These are phyloP conservation scores for Phylloscopus collybita DNA, from an alignment of 2,797 vertebrate species.

Conservation along the genomic window DNA sequence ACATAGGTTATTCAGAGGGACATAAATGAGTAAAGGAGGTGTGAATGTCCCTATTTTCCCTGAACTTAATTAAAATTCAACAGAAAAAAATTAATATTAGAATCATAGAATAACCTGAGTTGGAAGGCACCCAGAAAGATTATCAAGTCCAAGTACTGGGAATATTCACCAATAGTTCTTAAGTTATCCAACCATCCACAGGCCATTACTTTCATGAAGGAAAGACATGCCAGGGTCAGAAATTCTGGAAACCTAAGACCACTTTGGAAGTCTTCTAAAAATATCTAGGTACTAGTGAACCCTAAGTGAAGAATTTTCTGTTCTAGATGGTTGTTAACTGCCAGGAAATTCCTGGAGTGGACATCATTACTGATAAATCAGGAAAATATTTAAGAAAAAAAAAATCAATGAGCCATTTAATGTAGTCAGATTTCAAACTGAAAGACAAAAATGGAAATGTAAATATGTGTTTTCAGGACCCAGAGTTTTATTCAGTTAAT, in stretches of 20 bases:
- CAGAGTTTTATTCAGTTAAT: neutral
- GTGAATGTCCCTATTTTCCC: neutral
- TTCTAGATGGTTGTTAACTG: neutral
- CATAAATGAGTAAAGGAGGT: neutral
- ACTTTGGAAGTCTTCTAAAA: neutral
- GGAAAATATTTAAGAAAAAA: neutral
- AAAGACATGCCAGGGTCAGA: neutral
- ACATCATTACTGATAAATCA: neutral
- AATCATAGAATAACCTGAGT: neutral
- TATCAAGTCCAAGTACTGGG: neutral
- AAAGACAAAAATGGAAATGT: neutral
- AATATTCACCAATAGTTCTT: neutral
- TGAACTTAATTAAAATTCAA: neutral
- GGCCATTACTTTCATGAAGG: neutral
- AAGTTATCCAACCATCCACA: neutral
- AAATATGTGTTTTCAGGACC: neutral
- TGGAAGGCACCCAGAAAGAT: neutral
- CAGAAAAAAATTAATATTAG: neutral
- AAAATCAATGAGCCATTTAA: neutral
- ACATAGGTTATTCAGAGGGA: neutral
- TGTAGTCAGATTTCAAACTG: neutral
- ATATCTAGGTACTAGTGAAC: neutral
- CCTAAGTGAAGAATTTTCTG: neutral
- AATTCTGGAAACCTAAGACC: neutral
- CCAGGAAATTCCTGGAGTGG: neutral